phyloP scores from a whole-genome alignment of 2,888 invertebrate species.

The Alitta virens region DNA sequence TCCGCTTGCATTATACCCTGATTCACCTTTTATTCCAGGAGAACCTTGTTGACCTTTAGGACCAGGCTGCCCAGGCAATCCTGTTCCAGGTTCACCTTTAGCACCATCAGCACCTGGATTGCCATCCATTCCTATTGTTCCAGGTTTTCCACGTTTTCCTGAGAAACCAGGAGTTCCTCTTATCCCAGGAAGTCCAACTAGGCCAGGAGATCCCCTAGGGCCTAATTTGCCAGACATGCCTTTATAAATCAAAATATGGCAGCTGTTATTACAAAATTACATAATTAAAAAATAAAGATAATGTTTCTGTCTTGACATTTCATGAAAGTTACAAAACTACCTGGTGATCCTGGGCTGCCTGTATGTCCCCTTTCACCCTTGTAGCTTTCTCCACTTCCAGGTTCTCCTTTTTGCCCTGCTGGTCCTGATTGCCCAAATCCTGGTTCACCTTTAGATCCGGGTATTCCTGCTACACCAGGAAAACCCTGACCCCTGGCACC shows the following conservation, averaged over 20 bases:
- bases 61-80: background rate
- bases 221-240: too few relatives aligned
- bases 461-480: background rate
- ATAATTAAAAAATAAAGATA: too few relatives aligned
- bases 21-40: background rate
- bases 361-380: background rate
- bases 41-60: background rate
- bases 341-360: background rate
- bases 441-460: background rate
- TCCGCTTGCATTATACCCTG: background rate
- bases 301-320: too few relatives aligned
- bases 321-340: background rate
- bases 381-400: background rate
- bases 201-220: background rate
- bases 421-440: background rate
- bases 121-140: background rate
- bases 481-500: background rate
- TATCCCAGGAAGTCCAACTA: background rate
- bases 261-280: too few relatives aligned
- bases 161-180: background rate
- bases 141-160: background rate
- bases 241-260: too few relatives aligned
- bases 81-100: background rate
- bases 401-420: background rate
- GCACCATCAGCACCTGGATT: background rate